Evolutionary conservation across 2,888 invertebrate species (phyloP).

Genomic region (Spisula subtruncata): DNA sequence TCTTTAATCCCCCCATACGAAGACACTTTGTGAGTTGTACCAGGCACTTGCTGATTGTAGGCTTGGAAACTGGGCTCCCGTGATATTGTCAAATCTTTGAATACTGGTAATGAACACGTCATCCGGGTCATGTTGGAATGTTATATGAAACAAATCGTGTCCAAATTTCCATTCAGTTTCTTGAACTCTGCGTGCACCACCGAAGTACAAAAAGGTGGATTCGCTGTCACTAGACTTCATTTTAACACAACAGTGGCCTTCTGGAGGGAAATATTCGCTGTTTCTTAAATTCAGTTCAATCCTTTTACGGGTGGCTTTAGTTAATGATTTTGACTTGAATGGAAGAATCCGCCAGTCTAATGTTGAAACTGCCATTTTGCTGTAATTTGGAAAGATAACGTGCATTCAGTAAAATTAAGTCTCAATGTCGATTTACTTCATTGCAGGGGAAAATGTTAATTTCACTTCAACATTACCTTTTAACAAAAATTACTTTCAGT

Average conservation of each 20-base stretch:
- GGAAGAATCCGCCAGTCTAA: conserved; percentile 28
- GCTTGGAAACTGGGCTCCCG: conserved; percentile 39
- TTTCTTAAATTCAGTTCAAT: conserved; percentile 42
- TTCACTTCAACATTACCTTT: too few relatives aligned
- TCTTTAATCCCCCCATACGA: too few relatives aligned
- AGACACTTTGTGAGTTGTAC: conserved; percentile 8
- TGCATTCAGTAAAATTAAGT: too few relatives aligned
- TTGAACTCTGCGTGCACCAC: conserved; percentile 34
- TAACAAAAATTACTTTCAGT: too few relatives aligned
- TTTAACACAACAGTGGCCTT: conserved; percentile 43
- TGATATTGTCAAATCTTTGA: conserved; percentile 16
- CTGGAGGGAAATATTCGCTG: too few relatives aligned
- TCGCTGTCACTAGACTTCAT: not conserved
- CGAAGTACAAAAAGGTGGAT: conserved; percentile 38
- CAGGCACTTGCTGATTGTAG: conserved; percentile 32
- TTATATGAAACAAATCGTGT: conserved; percentile 32
- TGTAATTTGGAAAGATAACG: too few relatives aligned
- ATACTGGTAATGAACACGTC: conserved; percentile 31
- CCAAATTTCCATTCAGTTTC: conserved; percentile 39
- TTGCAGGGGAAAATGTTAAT: too few relatives aligned
- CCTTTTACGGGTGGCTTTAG: conserved; percentile 36
- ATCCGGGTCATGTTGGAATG: conserved; percentile 30
- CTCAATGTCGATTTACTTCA: too few relatives aligned
- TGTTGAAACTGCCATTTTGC: conserved; percentile 11
- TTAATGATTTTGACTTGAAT: conserved; percentile 46